phyloP scores from a whole-genome alignment of 2,888 invertebrate species.

The Strigamia transsilvanica region DNA sequence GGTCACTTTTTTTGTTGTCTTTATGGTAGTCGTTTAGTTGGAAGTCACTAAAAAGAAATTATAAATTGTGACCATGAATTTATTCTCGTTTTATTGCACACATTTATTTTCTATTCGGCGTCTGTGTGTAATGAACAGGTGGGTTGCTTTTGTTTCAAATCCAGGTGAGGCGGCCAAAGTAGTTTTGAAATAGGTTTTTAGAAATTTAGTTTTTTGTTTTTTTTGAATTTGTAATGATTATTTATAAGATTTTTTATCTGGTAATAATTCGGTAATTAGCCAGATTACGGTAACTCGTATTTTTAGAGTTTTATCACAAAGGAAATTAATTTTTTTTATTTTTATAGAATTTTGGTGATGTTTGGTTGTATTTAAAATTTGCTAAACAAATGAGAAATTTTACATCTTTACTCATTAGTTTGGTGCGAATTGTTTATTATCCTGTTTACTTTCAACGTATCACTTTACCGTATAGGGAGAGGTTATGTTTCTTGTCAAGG shows the following conservation, averaged over 20 bases:
- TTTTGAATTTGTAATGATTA: too few relatives aligned
- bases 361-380: background rate
- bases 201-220: background rate
- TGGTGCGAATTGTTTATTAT: slow-evolving; percentile 9
- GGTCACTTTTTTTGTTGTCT: background rate
- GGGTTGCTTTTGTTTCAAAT: slow-evolving; percentile 10
- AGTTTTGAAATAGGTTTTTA: slow-evolving; percentile 12
- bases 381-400: background rate
- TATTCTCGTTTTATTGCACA: background rate
- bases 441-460: slow-evolving; percentile 25
- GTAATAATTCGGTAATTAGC: too few relatives aligned
- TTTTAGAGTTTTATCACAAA: too few relatives aligned
- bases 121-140: background rate
- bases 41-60: background rate
- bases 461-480: background rate
- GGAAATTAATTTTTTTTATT: background rate
- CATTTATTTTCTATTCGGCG: background rate
- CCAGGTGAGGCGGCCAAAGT: slow-evolving; percentile 19
- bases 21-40: background rate
- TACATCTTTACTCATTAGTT: background rate
- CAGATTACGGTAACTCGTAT: too few relatives aligned
- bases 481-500: slow-evolving; percentile 16
- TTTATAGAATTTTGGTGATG: background rate
- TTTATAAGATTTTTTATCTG: too few relatives aligned
- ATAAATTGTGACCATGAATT: slow-evolving; percentile 14